These are phyloP conservation scores for Chrysolina haemoptera DNA, from an alignment of 2,888 invertebrate genomes.

Conservation along the genomic window DNA sequence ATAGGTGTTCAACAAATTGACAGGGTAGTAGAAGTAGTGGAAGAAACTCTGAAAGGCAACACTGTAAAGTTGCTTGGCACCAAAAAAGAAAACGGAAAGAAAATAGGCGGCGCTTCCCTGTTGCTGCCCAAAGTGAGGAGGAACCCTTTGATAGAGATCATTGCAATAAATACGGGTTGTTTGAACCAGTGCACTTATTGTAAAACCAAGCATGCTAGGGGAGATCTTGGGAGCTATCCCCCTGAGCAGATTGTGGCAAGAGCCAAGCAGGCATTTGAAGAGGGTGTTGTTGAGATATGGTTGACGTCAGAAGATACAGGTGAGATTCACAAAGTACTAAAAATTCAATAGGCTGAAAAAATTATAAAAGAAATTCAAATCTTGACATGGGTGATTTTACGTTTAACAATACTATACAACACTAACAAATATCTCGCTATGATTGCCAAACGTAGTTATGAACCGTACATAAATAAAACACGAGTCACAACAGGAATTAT, in stretches of 20 bases:
- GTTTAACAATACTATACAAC: no score
- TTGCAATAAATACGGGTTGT: slow-evolving; percentile 96
- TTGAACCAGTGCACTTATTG: slow-evolving; percentile 99
- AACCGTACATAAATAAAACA: no score
- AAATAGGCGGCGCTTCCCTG: slow-evolving; percentile 86
- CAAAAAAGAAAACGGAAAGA: slow-evolving; percentile 82
- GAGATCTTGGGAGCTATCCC: slow-evolving; percentile 95
- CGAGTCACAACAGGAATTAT: no score
- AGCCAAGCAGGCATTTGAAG: slow-evolving; percentile 88
- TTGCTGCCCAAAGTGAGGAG: slow-evolving; percentile 94
- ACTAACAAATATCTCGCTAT: no score
- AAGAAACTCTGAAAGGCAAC: slow-evolving; percentile 95
- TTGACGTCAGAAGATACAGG: slow-evolving; percentile 98
- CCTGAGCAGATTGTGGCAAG: slow-evolving; percentile 91
- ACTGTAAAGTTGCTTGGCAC: slow-evolving; percentile 71
- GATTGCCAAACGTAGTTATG: no score
- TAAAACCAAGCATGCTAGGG: slow-evolving; percentile 97
- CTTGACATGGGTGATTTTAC: no score
- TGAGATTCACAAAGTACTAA: slow-evolving; percentile 30
- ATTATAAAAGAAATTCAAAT: no score
- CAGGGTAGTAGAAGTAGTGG: slow-evolving; percentile 96
- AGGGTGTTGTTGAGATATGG: slow-evolving; percentile 98
- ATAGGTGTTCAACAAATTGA: slow-evolving; percentile 99
- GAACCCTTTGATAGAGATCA: slow-evolving; percentile 97
- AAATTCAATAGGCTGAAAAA: no score